Conservation (phyloP, 1,140 invertebrate genomes). For the Drosophila tsacasi region DNA sequence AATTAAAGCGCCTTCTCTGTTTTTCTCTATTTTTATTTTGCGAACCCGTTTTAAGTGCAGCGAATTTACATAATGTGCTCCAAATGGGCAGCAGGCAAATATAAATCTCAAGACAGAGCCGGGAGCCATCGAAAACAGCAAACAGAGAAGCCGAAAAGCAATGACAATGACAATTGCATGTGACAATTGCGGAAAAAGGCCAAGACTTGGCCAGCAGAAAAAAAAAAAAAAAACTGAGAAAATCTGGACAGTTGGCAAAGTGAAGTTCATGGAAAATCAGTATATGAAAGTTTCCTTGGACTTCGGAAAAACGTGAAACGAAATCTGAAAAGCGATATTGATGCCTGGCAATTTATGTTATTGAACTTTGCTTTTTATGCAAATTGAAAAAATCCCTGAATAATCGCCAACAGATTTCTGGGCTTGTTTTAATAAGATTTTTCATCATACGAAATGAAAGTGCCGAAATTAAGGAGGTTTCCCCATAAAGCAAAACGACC, state of each 20-base stretch:
- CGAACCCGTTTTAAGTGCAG: constrained; percentile 70
- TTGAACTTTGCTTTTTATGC: constrained; percentile 72
- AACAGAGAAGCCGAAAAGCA: constrained; percentile 45
- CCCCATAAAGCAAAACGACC: constrained; percentile 2
- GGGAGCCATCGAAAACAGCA: constrained; percentile 35
- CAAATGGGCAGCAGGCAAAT: constrained; percentile 72
- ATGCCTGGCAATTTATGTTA: constrained; percentile 61
- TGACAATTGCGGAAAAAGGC: constrained; percentile 79
- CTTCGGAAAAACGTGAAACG: constrained; percentile 38
- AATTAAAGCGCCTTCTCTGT: constrained; percentile 31
- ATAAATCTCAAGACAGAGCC: constrained; percentile 69
- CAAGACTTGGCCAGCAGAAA: constrained; percentile 45
- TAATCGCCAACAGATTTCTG: constrained; percentile 51
- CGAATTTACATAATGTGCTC: constrained; percentile 78
- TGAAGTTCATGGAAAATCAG: constrained; percentile 79
- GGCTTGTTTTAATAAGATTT: constrained; percentile 50
- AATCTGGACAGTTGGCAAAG: constrained; percentile 52
- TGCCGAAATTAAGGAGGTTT: constrained; percentile 42
- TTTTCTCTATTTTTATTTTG: constrained; percentile 5
- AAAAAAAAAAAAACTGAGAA: neutral
- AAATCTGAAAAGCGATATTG: constrained; percentile 22
- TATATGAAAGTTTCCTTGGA: constrained; percentile 63
- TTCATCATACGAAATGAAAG: constrained; percentile 50
- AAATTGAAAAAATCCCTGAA: constrained; percentile 64
- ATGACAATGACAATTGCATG: constrained; percentile 80